Percentiles rank a stretch among this genome's conserved stretches.
Evolutionary conservation across 2,888 invertebrate genomes (phyloP).

Genomic region (Phasia obesa): DNA sequence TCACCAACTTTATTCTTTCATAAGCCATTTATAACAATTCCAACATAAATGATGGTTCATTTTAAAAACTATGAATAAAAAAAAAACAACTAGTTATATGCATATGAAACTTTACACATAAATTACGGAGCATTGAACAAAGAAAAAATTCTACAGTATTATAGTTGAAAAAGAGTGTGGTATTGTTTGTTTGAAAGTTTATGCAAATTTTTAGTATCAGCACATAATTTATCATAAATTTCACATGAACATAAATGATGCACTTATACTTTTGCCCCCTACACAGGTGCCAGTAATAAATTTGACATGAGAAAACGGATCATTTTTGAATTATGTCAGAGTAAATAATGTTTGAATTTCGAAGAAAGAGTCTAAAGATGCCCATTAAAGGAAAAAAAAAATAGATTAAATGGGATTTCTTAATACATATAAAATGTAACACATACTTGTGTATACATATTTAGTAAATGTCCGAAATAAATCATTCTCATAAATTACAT

Average conservation of each 20-base stretch:
- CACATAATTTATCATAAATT: conserved; percentile 70
- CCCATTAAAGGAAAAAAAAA: neutral
- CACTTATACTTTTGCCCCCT: conserved; percentile 25
- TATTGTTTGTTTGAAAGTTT: conserved; percentile 57
- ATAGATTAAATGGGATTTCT: neutral
- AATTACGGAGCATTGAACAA: conserved; percentile 59
- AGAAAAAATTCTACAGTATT: conserved; percentile 17
- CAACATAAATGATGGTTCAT: conserved; percentile 58
- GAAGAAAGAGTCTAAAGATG: neutral
- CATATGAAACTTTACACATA: conserved; percentile 66
- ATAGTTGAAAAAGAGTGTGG: conserved; percentile 13
- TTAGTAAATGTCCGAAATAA: too few species aligned
- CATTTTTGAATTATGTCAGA: conserved; percentile 1
- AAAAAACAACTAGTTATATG: conserved; percentile 13
- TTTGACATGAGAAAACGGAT: conserved; percentile 16
- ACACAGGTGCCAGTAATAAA: conserved; percentile 45
- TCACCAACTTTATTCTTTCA: conserved; percentile 25
- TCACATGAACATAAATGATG: conserved; percentile 52
- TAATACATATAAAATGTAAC: too few species aligned
- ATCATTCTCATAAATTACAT: too few species aligned
- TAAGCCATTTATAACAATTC: conserved; percentile 64
- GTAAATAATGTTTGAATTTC: neutral
- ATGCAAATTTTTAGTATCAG: conserved; percentile 66
- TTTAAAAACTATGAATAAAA: conserved; percentile 29
- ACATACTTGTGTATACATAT: too few species aligned